phyloP scores from a whole-genome alignment of 64 coral and sea anemone genomes.

The Actinia tenebrosa region DNA sequence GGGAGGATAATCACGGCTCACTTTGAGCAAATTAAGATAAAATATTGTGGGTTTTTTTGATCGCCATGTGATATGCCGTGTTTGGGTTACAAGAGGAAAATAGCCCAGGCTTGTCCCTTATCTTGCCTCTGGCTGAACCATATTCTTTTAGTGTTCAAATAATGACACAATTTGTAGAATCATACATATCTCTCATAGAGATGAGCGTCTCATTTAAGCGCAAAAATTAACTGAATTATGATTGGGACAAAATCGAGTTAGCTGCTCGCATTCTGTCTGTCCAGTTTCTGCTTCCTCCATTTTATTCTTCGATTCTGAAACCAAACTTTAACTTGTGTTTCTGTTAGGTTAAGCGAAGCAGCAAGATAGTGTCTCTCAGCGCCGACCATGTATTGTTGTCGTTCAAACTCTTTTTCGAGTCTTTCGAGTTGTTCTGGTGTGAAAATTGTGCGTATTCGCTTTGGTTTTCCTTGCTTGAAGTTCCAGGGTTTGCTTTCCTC shows the following conservation, averaged over 20 bases:
- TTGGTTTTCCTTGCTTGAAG: conserved; percentile 67
- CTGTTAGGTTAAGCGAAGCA: conserved; percentile 59
- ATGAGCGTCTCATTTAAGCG: neutral
- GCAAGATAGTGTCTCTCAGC: conserved; percentile 58
- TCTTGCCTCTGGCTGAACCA: neutral
- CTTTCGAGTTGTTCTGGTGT: conserved; percentile 60
- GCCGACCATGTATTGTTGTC: conserved; percentile 67
- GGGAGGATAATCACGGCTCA: conserved; percentile 2
- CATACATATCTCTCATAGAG: neutral
- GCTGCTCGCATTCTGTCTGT: conserved; percentile 29
- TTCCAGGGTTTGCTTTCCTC: conserved; percentile 69
- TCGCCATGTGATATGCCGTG: conserved; percentile 12
- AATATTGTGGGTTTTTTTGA: conserved; percentile 12
- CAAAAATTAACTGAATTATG: neutral
- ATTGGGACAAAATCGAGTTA: neutral
- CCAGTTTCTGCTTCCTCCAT: conserved; percentile 66
- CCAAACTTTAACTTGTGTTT: conserved; percentile 74
- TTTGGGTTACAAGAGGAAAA: neutral
- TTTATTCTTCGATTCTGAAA: conserved; percentile 70
- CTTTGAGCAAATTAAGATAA: conserved; percentile 28
- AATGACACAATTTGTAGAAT: neutral
- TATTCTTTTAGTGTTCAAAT: neutral
- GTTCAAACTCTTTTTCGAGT: conserved; percentile 62
- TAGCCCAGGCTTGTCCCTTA: neutral
- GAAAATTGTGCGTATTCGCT: conserved; percentile 67